phyloP scores from a whole-genome alignment of 2,888 invertebrate genomes.

The Molorchus minor region DNA sequence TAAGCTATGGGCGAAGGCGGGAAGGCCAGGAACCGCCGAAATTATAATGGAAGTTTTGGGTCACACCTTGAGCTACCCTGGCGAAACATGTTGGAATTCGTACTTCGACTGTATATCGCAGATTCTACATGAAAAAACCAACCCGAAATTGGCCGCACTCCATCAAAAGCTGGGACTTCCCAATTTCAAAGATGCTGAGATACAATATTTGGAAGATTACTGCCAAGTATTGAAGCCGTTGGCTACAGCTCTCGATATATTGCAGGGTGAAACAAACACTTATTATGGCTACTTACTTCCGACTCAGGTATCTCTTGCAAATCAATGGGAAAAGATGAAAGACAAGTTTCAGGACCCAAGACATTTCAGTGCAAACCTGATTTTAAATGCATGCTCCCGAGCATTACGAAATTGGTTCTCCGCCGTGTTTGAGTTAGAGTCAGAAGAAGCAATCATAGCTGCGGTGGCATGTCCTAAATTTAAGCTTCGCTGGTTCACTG shows the following conservation, averaged over 20 bases:
- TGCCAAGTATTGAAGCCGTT: conserved; percentile 29
- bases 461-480: neutral
- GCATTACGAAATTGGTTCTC: neutral
- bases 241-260: conserved; percentile 23
- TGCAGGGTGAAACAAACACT: conserved; percentile 32
- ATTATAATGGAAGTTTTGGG: conserved; percentile 29
- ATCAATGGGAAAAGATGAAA: conserved; percentile 7
- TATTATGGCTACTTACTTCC: conserved; percentile 26
- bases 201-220: conserved; percentile 27
- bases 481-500: conserved; percentile 8
- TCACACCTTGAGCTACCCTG: conserved; percentile 36
- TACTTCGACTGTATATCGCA: conserved; percentile 29
- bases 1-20: conserved; percentile 34
- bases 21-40: conserved; percentile 37
- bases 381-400: neutral
- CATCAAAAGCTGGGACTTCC: conserved; percentile 17
- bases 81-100: conserved; percentile 36
- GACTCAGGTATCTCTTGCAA: conserved; percentile 4
- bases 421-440: neutral
- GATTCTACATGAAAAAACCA: conserved; percentile 28
- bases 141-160: conserved; percentile 15
- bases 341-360: neutral
- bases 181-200: conserved; percentile 13
- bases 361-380: neutral
- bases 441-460: neutral